A percentile compares a stretch with the other conserved stretches of the same genome.
These are phyloP conservation scores for Ceuthmochares aereus DNA, from an alignment of 2,113 vertebrate species.

Conservation along the genomic window DNA sequence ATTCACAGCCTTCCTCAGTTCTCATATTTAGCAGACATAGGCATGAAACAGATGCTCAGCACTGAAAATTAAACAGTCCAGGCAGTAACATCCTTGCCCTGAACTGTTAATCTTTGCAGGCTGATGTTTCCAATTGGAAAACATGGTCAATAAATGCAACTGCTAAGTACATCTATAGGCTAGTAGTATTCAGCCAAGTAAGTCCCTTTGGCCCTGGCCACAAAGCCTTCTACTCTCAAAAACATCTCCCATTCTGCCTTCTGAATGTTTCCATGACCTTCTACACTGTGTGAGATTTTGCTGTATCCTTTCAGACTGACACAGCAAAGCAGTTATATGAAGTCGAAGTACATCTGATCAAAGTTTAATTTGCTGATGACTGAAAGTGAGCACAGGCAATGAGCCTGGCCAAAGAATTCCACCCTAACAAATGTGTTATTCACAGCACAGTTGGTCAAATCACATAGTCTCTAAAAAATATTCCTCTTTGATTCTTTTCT, in stretches of 20 bases:
- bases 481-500: neutral
- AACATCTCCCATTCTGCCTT: neutral
- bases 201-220: neutral
- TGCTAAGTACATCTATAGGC: neutral
- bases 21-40: neutral
- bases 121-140: neutral
- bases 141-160: rapidly evolving
- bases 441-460: neutral
- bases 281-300: neutral
- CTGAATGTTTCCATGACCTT: neutral
- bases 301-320: neutral
- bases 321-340: neutral
- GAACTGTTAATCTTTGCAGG: neutral
- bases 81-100: neutral
- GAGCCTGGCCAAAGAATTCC: neutral
- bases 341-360: neutral
- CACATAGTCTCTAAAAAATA: neutral
- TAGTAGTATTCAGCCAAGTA: neutral
- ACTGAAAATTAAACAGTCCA: neutral
- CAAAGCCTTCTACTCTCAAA: neutral
- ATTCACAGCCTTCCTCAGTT: neutral
- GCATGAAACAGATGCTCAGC: neutral
- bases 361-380: neutral
- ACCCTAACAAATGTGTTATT: neutral
- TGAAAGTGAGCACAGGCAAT: rapidly evolving